Evolutionary conservation across 23 tunicate species (phyloP).

Genomic region (Phallusia fumigata): DNA sequence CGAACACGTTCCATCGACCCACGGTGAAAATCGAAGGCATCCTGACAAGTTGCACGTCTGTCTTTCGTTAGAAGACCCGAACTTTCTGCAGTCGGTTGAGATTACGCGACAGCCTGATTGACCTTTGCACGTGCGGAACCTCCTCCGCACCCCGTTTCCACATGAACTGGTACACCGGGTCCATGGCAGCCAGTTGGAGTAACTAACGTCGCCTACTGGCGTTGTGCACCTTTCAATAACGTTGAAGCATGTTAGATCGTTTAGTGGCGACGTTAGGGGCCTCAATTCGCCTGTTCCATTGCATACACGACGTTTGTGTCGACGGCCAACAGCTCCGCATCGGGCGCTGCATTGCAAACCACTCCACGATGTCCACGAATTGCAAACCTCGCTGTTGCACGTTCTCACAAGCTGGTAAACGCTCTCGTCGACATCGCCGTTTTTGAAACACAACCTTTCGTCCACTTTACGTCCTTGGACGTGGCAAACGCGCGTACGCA

Average conservation of each 20-base stretch:
- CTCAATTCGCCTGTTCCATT: not conserved
- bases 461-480: not conserved
- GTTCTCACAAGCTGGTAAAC: not conserved
- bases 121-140: not conserved
- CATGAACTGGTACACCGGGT: not conserved
- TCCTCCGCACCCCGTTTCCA: not conserved
- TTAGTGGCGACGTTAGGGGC: not conserved
- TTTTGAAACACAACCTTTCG: not conserved
- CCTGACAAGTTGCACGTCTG: not conserved
- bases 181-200: slow-evolving; percentile 2
- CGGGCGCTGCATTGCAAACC: slow-evolving; percentile 1
- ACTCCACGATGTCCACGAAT: not conserved
- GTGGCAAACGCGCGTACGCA: not conserved
- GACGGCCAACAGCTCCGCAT: not conserved
- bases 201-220: not conserved
- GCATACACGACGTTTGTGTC: not conserved
- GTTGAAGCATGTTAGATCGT: not conserved
- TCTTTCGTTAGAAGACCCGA: not conserved
- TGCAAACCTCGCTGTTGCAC: slow-evolving; percentile 1
- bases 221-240: not conserved
- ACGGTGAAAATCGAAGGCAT: not conserved
- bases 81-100: not conserved
- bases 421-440: not conserved
- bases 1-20: not conserved
- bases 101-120: not conserved